Conservation (phyloP, 2,888 invertebrate species). For the Drosophila kambysellisi region DNA sequence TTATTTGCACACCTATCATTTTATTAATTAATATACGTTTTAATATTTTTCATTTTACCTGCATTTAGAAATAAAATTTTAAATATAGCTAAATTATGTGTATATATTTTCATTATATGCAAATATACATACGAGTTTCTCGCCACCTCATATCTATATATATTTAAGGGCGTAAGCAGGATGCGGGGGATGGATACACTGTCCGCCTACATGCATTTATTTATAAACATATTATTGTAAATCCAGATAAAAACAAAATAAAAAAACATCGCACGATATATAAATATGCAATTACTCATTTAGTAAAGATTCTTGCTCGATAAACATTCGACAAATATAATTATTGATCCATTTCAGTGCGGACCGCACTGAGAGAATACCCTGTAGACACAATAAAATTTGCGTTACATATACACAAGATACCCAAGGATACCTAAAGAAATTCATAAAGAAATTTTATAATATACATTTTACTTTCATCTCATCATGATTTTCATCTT, state of each 20-base stretch:
- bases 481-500: not conserved
- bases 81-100: not conserved
- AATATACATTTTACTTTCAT: not conserved
- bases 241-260: not conserved
- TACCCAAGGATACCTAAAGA: not conserved
- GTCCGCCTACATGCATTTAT: not conserved
- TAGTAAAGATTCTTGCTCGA: not conserved
- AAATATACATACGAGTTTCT: not conserved
- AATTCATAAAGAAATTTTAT: not conserved
- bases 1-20: not conserved
- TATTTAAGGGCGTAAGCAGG: constrained; percentile 5
- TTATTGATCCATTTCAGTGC: not conserved
- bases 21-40: not conserved
- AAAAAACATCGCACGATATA: not conserved
- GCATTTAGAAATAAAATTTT: not conserved
- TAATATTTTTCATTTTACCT: not conserved
- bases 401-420: not conserved
- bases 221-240: constrained; percentile 4
- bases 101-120: not conserved
- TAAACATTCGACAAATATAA: constrained; percentile 2
- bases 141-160: not conserved
- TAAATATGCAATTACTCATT: constrained; percentile 12
- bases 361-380: not conserved
- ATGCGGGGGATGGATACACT: not conserved
- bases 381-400: not conserved